phyloP scores from a whole-genome alignment of 2,888 invertebrate species.

The Pollenia griseotomentosa region DNA sequence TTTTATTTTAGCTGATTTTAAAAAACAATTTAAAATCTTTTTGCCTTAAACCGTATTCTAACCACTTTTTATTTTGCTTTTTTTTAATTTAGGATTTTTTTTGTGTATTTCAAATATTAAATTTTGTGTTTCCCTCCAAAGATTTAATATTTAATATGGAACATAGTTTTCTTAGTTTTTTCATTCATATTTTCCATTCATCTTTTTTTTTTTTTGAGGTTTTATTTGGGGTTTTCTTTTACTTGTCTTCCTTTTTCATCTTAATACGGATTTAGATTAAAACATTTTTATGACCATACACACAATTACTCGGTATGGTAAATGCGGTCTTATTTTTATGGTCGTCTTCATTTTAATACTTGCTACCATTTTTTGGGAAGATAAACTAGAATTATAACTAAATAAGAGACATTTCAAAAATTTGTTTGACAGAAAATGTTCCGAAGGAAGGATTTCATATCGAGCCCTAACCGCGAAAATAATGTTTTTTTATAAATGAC shows the following conservation, averaged over 20 bases:
- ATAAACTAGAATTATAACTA: too few species aligned
- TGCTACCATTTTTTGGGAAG: too few species aligned
- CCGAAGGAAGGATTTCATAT: too few species aligned
- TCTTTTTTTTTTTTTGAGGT: neutral
- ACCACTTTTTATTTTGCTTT: neutral
- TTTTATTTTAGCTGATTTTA: too few species aligned
- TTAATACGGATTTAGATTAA: constrained; percentile 44
- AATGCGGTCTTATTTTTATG: constrained; percentile 33
- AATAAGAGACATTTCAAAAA: too few species aligned
- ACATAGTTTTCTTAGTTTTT: neutral
- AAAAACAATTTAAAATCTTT: too few species aligned
- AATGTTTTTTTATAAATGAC: too few species aligned
- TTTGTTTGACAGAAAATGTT: too few species aligned
- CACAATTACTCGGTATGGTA: constrained; percentile 34
- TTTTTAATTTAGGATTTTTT: neutral
- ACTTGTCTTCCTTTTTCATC: constrained; percentile 18
- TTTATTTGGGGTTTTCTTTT: neutral
- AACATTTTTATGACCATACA: constrained; percentile 45
- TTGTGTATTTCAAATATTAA: neutral
- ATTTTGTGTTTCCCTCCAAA: neutral
- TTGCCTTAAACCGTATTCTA: too few species aligned
- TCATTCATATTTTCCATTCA: too few species aligned
- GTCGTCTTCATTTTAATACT: neutral
- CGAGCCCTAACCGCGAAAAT: too few species aligned
- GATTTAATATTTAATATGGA: neutral